phyloP scores from a whole-genome alignment of 2,888 invertebrate species.

The Bedellia somnulentella region DNA sequence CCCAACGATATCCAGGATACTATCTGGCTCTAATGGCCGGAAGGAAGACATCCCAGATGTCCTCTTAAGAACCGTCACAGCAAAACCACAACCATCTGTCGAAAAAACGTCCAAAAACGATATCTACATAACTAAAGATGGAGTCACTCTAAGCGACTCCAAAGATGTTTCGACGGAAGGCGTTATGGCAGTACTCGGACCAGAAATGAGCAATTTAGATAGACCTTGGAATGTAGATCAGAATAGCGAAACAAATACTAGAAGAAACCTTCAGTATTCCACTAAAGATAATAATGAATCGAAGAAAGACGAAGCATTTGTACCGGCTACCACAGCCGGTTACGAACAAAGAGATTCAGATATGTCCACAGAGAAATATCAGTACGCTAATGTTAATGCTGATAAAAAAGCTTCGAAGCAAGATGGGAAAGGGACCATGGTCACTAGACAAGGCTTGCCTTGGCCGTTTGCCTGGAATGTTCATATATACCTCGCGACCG shows the following conservation, averaged over 20 bases:
- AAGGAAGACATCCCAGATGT: slow-evolving; percentile 82
- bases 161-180: slow-evolving; percentile 51
- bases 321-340: slow-evolving; percentile 46
- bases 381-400: slow-evolving; percentile 61
- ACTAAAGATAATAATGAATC: slow-evolving; percentile 39
- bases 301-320: slow-evolving; percentile 37
- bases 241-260: slow-evolving; percentile 53
- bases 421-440: slow-evolving; percentile 32
- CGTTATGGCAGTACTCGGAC: slow-evolving; percentile 47
- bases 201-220: slow-evolving; percentile 56
- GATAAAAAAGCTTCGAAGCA: slow-evolving; percentile 48
- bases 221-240: slow-evolving; percentile 48
- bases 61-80: slow-evolving; percentile 68
- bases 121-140: slow-evolving; percentile 41
- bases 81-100: slow-evolving; percentile 48
- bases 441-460: slow-evolving; percentile 59
- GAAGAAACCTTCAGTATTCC: slow-evolving; percentile 50
- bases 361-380: slow-evolving; percentile 56
- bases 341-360: slow-evolving; percentile 49
- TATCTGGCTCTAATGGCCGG: slow-evolving; percentile 83
- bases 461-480: slow-evolving; percentile 91
- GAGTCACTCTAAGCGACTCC: slow-evolving; percentile 44
- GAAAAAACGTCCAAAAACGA: slow-evolving; percentile 48
- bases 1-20: slow-evolving; percentile 81
- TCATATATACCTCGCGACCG: slow-evolving; percentile 85